Evolutionary conservation across 2,888 invertebrate species (phyloP).

Genomic region (Agrotis puta): DNA sequence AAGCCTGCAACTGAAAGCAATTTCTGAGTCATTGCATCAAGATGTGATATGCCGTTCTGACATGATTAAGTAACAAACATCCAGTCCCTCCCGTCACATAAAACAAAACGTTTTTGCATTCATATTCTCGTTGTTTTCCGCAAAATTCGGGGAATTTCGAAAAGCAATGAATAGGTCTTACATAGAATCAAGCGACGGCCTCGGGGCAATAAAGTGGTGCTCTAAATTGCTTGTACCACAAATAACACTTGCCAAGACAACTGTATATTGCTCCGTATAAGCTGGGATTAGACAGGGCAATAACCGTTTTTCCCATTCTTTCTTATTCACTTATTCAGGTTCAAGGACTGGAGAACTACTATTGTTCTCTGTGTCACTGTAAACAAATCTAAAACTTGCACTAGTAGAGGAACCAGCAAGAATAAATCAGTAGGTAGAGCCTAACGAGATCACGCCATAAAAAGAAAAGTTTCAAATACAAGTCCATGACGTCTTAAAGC

Average conservation of each 20-base stretch:
- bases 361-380: constrained; percentile 2
- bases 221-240: constrained; percentile 19
- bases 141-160: not conserved
- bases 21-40: too few relatives aligned
- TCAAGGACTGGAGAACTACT: constrained; percentile 12
- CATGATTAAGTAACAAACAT: too few relatives aligned
- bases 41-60: too few relatives aligned
- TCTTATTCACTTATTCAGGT: not conserved
- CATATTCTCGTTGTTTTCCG: not conserved
- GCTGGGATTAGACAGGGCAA: not conserved
- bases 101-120: not conserved
- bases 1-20: too few relatives aligned
- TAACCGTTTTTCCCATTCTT: not conserved
- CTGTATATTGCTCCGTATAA: not conserved
- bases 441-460: too few relatives aligned
- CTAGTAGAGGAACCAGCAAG: too few relatives aligned
- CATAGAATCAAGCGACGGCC: not conserved
- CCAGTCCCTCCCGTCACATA: too few relatives aligned
- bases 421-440: too few relatives aligned
- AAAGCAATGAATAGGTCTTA: constrained; percentile 5
- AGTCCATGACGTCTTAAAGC: too few relatives aligned
- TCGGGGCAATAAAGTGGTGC: constrained; percentile 6
- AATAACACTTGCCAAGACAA: constrained; percentile 7
- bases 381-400: too few relatives aligned
- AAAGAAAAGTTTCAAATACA: too few relatives aligned